Evolutionary conservation across 2,113 vertebrate species (phyloP).

Genomic region (Puffinus mauretanicus): DNA sequence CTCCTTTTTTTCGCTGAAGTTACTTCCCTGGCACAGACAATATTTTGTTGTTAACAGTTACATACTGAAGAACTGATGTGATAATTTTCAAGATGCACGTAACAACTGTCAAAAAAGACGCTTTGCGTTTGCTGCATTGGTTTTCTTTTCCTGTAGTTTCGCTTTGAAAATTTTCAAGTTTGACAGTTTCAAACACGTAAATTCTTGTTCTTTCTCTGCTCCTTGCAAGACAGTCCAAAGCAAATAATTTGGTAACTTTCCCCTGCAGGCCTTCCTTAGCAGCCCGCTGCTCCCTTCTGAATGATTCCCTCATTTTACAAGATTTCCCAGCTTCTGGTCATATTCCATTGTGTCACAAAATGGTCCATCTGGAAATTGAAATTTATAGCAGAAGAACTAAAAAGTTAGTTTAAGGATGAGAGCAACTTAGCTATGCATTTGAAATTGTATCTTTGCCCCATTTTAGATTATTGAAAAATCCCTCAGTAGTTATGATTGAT

Average conservation of each 20-base stretch:
- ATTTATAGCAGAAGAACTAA: not conserved
- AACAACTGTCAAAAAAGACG: not conserved
- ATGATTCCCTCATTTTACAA: not conserved
- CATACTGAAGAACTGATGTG: not conserved
- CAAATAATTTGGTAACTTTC: not conserved
- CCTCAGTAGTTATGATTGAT: not conserved
- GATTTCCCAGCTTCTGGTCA: not conserved
- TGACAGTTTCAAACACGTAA: not conserved
- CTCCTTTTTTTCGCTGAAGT: not conserved
- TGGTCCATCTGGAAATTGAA: not conserved
- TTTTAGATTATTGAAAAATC: not conserved
- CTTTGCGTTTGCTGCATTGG: not conserved
- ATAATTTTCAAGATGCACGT: not conserved
- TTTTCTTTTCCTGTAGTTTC: not conserved
- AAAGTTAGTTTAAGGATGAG: not conserved
- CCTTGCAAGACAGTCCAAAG: not conserved
- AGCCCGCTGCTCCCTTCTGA: not conserved
- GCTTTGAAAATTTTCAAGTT: not conserved
- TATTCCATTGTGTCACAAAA: not conserved
- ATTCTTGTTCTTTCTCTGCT: not conserved
- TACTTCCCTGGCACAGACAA: not conserved
- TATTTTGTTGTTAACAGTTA: not conserved
- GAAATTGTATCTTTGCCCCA: not conserved
- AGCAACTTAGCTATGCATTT: not conserved
- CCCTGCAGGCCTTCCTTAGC: not conserved